Percentiles rank a stretch among this genome's conserved stretches.
Conservation (phyloP, 2,797 vertebrate genomes). For the Intellagama lesueurii region DNA sequence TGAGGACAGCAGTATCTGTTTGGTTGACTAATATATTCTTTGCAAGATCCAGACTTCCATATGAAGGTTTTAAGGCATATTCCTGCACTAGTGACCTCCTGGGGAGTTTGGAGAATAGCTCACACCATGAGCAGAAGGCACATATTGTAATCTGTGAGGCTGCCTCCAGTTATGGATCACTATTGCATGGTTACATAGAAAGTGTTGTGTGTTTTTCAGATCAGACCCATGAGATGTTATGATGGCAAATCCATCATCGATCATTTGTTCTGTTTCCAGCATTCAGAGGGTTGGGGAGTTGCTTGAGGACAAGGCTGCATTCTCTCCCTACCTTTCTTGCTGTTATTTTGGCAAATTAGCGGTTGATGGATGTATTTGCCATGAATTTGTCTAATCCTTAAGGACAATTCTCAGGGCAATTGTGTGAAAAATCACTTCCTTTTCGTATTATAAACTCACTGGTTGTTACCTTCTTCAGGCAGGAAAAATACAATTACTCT, state of each 20-base stretch:
- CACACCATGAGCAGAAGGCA: not conserved
- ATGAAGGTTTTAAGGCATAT: not conserved
- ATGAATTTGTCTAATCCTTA: slow-evolving; percentile 31
- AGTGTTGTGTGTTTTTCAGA: not conserved
- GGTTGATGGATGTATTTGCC: slow-evolving; percentile 20
- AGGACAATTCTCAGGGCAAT: slow-evolving; percentile 25
- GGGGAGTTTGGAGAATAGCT: not conserved
- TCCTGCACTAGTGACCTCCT: not conserved
- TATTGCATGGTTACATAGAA: not conserved
- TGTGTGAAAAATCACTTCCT: slow-evolving; percentile 16
- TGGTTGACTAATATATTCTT: not conserved
- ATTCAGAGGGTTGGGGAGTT: slow-evolving; percentile 1
- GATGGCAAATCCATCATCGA: not conserved
- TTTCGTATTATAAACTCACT: slow-evolving; percentile 18
- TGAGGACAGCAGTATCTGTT: not conserved
- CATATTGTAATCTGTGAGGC: not conserved
- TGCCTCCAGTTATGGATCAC: not conserved
- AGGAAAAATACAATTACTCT: not conserved
- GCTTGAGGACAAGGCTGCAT: slow-evolving; percentile 20
- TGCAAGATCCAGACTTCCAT: not conserved
- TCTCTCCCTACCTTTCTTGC: slow-evolving; percentile 6
- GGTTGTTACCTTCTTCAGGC: slow-evolving; percentile 1
- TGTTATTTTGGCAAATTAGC: slow-evolving; percentile 31
- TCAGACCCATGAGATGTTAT: not conserved
- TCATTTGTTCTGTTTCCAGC: slow-evolving; percentile 23